These are phyloP conservation scores for Centrocercus urophasianus DNA, from an alignment of 2,113 vertebrate species.

Conservation along the genomic window DNA sequence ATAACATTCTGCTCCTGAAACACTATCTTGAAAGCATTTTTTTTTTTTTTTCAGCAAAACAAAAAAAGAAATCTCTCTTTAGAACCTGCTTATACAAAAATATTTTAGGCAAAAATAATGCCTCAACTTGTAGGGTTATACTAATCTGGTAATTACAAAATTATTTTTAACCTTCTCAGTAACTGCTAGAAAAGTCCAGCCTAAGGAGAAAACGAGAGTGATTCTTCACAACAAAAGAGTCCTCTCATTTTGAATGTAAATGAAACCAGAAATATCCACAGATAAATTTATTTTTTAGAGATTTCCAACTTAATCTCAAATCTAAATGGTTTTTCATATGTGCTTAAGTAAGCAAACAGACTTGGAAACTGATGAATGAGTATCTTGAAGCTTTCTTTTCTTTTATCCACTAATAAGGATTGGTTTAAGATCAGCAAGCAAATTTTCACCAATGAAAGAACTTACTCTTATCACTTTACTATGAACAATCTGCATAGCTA, in stretches of 20 bases:
- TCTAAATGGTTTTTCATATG: not conserved
- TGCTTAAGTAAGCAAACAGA: slow-evolving; percentile 33
- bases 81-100: not conserved
- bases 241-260: slow-evolving; percentile 27
- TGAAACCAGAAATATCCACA: not conserved
- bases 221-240: accelerated
- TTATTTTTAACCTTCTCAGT: not conserved
- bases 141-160: not conserved
- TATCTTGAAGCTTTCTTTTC: not conserved
- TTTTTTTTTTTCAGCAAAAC: not conserved
- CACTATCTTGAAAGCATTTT: not conserved
- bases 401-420: not conserved
- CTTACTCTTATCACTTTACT: not conserved
- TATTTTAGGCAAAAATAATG: not conserved
- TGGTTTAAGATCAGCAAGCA: not conserved
- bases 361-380: not conserved
- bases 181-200: not conserved
- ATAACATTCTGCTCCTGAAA: not conserved
- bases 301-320: slow-evolving; percentile 34
- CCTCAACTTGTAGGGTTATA: not conserved
- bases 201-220: not conserved
- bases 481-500: not conserved
- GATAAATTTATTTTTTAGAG: slow-evolving; percentile 33
- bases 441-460: not conserved
- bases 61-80: not conserved